A percentile compares a stretch with the other conserved stretches of the same genome.
These are phyloP conservation scores for Virgularia gustaviana DNA, from an alignment of 92 coral and sea anemone species.

Conservation along the genomic window DNA sequence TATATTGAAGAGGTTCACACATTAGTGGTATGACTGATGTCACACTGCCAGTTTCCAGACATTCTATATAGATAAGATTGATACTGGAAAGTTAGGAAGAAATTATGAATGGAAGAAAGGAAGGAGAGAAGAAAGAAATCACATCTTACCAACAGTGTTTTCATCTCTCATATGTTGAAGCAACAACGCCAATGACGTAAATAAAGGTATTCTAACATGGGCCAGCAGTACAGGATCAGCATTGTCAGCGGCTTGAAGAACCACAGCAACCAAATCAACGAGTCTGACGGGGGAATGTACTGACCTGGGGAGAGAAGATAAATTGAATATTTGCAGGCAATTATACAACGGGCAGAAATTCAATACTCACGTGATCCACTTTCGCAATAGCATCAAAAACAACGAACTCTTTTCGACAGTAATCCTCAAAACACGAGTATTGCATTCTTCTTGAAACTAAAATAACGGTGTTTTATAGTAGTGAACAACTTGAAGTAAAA, in stretches of 20 bases:
- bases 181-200: slow-evolving; percentile 75
- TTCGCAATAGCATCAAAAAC: slow-evolving; percentile 71
- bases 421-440: slow-evolving; percentile 61
- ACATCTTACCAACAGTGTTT: slow-evolving; percentile 57
- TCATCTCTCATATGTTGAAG: slow-evolving; percentile 76
- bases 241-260: slow-evolving; percentile 70
- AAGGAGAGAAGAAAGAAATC: too few relatives aligned
- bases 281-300: slow-evolving; percentile 45
- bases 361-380: slow-evolving; percentile 72
- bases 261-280: slow-evolving; percentile 62
- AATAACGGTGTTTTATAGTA: too few relatives aligned
- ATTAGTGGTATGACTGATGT: slow-evolving; percentile 64
- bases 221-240: slow-evolving; percentile 72
- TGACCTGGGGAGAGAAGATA: not conserved
- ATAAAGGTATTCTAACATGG: slow-evolving; percentile 72
- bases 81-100: too few relatives aligned
- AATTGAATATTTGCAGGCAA: not conserved
- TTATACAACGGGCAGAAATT: not conserved
- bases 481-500: too few relatives aligned
- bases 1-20: slow-evolving; percentile 86
- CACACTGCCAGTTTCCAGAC: not conserved
- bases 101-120: too few relatives aligned
- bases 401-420: slow-evolving; percentile 73
- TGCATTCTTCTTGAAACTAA: slow-evolving; percentile 67
- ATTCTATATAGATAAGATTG: not conserved